Evolutionary conservation across 2,113 vertebrate species (phyloP), one percentile per base, ranked within the genome.

Genomic region (Clinocottus analis): DNA sequence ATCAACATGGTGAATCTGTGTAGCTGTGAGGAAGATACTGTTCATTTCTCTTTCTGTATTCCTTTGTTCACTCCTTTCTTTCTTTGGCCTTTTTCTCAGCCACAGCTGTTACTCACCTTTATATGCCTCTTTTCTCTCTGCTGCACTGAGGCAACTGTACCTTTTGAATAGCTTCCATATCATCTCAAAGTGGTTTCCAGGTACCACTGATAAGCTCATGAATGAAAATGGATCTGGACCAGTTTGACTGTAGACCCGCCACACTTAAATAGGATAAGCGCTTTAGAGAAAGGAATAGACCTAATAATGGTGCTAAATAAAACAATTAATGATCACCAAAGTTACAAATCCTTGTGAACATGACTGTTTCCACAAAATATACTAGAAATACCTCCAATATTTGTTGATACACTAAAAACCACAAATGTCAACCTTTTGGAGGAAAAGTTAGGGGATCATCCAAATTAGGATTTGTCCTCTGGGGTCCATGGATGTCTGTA

Each of bases 91-190:
- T 65, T 70, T 5, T 25, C 47, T 43, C 59, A 45, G 61, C 33
- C 63, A 66, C 67, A 86, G 71, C 75, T 77, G 47, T 58, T 71
- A 7, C 47, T 67, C 11, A 0, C 61, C 64, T 6, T 75, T 67
- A 21, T 63, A 63, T 39, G 29, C 59, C 23, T 59, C 33, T 66
- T 60, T 60, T 27, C 39, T 25, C 31, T 3, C 12, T 59, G 14
- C 35, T 35, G 35, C 72, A 67, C n/a, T 12, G 3, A 51, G 11
- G 11, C 29, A 69, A 55, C 35, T 27, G 5, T 31, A 31, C 29
- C 29, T 31, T 31, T 31, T 2, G 29, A 31, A 4, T 4, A 31
- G 29, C 2, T 31, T 31, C 29, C 29, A 31, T 31, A 31, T 31
- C 2, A 31, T 31, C 29, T 31, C 2, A 31, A 31, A 31, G 29